A percentile compares a stretch with the other conserved stretches of the same genome.
Conservation (phyloP, 2,888 invertebrate genomes). For the Quadroppia sp. region DNA sequence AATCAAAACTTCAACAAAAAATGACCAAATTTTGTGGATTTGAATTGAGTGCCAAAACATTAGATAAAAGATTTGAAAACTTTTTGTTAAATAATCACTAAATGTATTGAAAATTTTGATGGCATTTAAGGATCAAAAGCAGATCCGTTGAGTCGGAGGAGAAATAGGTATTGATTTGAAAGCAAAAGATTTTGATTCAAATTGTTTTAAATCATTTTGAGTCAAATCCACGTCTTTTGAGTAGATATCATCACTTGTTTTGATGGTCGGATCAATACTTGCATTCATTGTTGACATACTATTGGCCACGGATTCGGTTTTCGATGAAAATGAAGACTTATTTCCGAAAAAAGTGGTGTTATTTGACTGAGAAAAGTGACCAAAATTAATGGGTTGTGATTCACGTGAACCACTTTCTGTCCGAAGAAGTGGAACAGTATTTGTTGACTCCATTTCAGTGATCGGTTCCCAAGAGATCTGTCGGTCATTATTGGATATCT, state of each 20-base stretch:
- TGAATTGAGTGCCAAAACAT: too few relatives aligned
- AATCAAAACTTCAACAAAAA: too few relatives aligned
- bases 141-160: slow-evolving; percentile 5
- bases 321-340: background rate
- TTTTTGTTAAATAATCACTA: too few relatives aligned
- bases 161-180: background rate
- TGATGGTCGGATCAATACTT: background rate
- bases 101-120: too few relatives aligned
- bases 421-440: background rate
- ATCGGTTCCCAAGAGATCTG: background rate
- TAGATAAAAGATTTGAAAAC: too few relatives aligned
- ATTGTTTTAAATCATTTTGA: background rate
- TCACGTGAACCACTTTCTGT: slow-evolving; percentile 10
- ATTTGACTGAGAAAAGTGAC: slow-evolving; percentile 11
- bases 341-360: background rate
- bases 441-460: slow-evolving; percentile 8
- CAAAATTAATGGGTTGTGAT: background rate
- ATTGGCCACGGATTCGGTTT: background rate
- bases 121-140: background rate
- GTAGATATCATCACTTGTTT: slow-evolving; percentile 7
- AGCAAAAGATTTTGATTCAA: background rate
- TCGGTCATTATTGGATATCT: background rate
- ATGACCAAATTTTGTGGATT: too few relatives aligned
- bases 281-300: background rate
- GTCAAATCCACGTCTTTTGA: slow-evolving; percentile 12